These are phyloP conservation scores for Pentalonia nigronervosa DNA, from an alignment of 1,140 invertebrate genomes.

Conservation along the genomic window DNA sequence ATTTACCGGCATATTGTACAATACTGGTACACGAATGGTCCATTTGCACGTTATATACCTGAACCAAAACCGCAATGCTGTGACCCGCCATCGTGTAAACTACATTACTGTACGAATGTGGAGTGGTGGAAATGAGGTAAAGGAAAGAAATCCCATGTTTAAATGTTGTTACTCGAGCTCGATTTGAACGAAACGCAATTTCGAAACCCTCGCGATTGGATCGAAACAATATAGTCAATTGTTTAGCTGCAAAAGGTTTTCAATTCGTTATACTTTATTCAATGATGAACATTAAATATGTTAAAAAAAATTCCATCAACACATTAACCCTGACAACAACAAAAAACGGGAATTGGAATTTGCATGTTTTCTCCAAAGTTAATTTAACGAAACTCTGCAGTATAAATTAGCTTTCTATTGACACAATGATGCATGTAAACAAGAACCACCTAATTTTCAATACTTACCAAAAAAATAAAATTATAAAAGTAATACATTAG, in stretches of 20 bases:
- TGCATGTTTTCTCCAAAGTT: conserved; percentile 7
- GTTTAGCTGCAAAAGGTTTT: neutral
- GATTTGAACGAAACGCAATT: conserved; percentile 10
- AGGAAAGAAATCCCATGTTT: neutral
- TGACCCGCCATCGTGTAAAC: neutral
- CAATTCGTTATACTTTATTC: neutral
- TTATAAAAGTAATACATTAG: neutral
- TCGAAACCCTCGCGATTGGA: neutral
- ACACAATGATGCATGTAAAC: neutral
- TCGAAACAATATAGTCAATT: neutral
- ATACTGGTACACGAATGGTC: neutral
- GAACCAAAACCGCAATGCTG: neutral
- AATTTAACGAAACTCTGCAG: conserved; percentile 9
- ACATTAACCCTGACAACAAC: neutral
- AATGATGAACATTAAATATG: neutral
- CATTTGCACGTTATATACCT: neutral
- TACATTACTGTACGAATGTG: neutral
- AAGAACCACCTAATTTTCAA: neutral
- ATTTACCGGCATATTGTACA: neutral
- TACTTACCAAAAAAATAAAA: neutral
- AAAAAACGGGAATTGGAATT: neutral
- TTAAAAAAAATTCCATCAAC: neutral
- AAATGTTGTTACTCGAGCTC: neutral
- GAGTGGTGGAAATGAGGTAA: neutral
- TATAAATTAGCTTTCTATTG: conserved; percentile 10